Percentiles rank a stretch among this genome's conserved stretches.
These are phyloP conservation scores for Pantelozetes paolii DNA, from an alignment of 2,888 invertebrate species.

Conservation along the genomic window DNA sequence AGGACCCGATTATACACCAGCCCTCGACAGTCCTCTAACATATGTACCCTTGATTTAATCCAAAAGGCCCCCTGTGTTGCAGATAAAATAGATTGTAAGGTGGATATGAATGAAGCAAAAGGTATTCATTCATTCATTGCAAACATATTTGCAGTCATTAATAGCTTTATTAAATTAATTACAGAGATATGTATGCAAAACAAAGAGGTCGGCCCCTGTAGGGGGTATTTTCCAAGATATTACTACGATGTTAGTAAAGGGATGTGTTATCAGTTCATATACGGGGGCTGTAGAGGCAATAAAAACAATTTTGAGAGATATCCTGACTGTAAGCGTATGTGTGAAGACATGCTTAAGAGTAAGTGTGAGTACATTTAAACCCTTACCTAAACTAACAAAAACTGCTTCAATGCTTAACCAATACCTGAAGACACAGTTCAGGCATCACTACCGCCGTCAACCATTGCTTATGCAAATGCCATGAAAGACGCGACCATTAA, in stretches of 20 bases:
- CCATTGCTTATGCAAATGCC: constrained; percentile 47
- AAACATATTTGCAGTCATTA: too few species aligned
- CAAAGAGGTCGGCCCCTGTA: constrained; percentile 76
- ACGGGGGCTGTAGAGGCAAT: constrained; percentile 83
- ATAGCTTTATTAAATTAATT: too few species aligned
- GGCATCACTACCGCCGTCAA: constrained; percentile 43
- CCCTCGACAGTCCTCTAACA: constrained; percentile 65
- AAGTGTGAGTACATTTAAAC: not conserved
- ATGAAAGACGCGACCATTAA: constrained; percentile 48
- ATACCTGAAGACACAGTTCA: constrained; percentile 30
- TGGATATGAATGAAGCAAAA: constrained; percentile 64
- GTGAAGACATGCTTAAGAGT: constrained; percentile 47
- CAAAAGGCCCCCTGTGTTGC: constrained; percentile 69
- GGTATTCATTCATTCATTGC: constrained; percentile 55
- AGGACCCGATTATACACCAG: constrained; percentile 69
- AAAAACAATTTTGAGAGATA: constrained; percentile 76
- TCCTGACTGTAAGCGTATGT: constrained; percentile 63
- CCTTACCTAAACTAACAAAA: not conserved
- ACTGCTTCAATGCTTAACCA: not conserved
- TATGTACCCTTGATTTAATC: constrained; percentile 67
- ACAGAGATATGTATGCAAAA: constrained; percentile 77
- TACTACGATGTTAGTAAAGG: constrained; percentile 68
- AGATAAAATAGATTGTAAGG: constrained; percentile 52
- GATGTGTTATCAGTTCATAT: constrained; percentile 75
- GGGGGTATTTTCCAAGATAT: constrained; percentile 80